Evolutionary conservation across 2,113 vertebrate species (phyloP).

Genomic region (Pedetes capensis): DNA sequence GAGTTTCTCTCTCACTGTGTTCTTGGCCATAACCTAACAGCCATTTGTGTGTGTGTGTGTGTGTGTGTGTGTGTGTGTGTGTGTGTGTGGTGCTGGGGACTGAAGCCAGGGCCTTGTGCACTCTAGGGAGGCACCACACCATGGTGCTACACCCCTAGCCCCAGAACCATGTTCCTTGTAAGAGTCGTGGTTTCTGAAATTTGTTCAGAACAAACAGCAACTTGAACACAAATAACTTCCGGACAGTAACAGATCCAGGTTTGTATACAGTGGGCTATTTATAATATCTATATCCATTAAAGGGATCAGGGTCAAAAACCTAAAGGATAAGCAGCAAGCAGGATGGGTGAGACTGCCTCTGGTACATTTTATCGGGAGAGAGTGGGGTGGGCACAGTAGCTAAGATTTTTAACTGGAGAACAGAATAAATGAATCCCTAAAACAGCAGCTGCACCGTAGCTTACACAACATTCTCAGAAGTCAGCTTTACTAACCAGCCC

Average conservation of each 20-base stretch:
- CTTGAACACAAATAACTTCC: not conserved
- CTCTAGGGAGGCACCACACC: too few relatives aligned
- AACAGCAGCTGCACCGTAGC: not conserved
- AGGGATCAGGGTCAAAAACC: not conserved
- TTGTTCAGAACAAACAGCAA: not conserved
- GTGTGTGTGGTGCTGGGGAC: too few relatives aligned
- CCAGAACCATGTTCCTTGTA: not conserved
- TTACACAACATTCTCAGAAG: not conserved
- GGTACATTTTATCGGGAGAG: not conserved
- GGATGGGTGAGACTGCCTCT: not conserved
- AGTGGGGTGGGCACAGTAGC: not conserved
- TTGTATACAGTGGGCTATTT: not conserved
- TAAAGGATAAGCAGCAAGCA: not conserved
- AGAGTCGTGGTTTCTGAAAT: not conserved
- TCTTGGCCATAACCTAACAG: not conserved
- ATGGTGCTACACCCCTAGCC: too few relatives aligned
- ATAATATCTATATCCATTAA: not conserved
- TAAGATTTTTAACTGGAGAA: not conserved
- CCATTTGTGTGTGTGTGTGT: too few relatives aligned
- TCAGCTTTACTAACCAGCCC: too few relatives aligned
- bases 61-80: too few relatives aligned
- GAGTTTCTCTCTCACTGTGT: not conserved
- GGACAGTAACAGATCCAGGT: not conserved
- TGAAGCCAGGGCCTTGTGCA: too few relatives aligned
- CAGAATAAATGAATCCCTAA: not conserved